Evolutionary conservation across 1,140 invertebrate species (phyloP).

Genomic region (Heliconius melpomene): DNA sequence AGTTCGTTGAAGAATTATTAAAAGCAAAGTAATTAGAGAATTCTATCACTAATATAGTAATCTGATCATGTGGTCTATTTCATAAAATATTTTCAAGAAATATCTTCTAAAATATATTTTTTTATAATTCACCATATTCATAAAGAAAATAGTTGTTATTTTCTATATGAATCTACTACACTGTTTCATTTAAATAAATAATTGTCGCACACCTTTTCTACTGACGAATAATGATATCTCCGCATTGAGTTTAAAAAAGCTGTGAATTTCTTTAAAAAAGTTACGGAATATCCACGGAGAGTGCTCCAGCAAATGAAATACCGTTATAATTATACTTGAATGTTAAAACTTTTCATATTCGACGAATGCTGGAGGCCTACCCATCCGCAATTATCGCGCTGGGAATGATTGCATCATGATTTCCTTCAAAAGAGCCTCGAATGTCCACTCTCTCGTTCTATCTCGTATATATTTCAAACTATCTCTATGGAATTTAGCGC

Average conservation of each 20-base stretch:
- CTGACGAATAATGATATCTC: conserved; percentile 30
- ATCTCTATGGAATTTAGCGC: conserved; percentile 15
- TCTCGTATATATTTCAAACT: conserved; percentile 21
- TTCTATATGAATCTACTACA: background rate
- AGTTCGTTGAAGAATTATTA: too few relatives aligned
- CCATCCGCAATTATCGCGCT: conserved; percentile 45
- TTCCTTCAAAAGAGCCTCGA: conserved; percentile 44
- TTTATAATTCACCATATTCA: background rate
- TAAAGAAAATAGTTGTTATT: background rate
- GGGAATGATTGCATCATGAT: conserved; percentile 45
- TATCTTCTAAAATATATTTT: background rate
- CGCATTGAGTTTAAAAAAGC: conserved; percentile 33
- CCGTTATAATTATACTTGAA: conserved; percentile 41
- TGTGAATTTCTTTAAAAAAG: conserved; percentile 29
- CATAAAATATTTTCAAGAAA: too few relatives aligned
- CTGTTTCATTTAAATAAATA: conserved; percentile 9
- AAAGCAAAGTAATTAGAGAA: too few relatives aligned
- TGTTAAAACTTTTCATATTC: conserved; percentile 40
- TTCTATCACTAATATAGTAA: too few relatives aligned
- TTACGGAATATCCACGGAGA: conserved; percentile 27
- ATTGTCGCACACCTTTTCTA: conserved; percentile 5
- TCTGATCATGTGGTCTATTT: too few relatives aligned
- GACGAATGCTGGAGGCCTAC: conserved; percentile 35
- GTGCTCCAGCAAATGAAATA: conserved; percentile 38
- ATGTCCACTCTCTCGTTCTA: conserved; percentile 38